Conservation (phyloP, 2,113 vertebrate genomes). For the Cranoglanis bouderius region DNA sequence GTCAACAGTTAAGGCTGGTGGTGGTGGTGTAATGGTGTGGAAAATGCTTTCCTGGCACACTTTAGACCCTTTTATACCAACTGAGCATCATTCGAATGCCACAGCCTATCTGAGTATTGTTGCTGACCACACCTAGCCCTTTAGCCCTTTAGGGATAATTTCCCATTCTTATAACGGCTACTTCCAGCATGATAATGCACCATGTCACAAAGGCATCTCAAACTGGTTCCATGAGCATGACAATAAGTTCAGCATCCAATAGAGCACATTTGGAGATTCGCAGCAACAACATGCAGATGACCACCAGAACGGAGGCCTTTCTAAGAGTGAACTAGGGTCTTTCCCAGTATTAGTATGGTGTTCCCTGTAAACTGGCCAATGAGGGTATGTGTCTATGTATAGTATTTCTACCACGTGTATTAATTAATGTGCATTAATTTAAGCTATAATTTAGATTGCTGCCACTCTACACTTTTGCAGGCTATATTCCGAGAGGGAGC, state of each 20-base stretch:
- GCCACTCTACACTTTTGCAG: slow-evolving; percentile 28
- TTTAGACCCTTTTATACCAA: background rate
- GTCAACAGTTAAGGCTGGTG: background rate
- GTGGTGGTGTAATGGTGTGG: background rate
- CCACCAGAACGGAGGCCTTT: background rate
- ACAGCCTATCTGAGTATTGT: background rate
- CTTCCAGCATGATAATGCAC: no score
- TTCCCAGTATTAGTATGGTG: background rate
- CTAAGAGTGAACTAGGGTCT: background rate
- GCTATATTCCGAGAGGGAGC: slow-evolving; percentile 29
- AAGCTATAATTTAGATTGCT: background rate
- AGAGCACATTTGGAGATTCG: background rate
- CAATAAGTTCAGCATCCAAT: background rate
- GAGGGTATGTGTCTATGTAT: background rate
- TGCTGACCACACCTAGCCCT: background rate
- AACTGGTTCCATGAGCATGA: no score
- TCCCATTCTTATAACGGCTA: background rate
- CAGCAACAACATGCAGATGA: background rate
- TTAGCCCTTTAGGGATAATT: background rate
- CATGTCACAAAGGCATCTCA: no score
- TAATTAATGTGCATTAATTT: background rate
- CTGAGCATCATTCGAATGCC: background rate
- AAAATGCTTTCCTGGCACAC: background rate
- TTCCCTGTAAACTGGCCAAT: background rate
- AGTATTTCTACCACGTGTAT: background rate